Evolutionary conservation across 2,113 vertebrate species (phyloP), one percentile per base, ranked within the genome.

Genomic region (Nicator chloris): DNA sequence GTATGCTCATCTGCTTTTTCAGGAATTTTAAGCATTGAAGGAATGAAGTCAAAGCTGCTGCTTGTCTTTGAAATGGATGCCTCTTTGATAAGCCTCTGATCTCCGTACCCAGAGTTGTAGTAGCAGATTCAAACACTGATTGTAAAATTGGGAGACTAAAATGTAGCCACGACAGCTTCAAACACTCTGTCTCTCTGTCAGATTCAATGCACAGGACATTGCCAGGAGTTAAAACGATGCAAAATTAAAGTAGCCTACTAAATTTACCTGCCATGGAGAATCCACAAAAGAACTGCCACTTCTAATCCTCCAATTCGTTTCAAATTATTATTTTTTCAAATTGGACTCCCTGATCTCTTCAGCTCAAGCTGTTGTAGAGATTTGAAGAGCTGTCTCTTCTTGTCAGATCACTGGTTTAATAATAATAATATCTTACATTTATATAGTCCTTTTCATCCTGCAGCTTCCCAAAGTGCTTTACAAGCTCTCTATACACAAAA

Each of bases 211-310:
- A 88, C 95, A 96, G 96, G 95, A 93, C 88, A 90, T 95, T 96
- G 92, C 93, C 77, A 88, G 92, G 88, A 96, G 82, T 96, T 96
- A 93, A 96, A 97, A 95, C 39, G 94, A 93, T 93, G 90, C 93
- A 90, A 93, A 97, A 97, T 96, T 96, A 92, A 96, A 96, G 93
- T 96, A 96, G 93, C 94, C 92, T 96, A 94, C 96, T 97, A 96
- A 97, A 97, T 96, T 96, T 96, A 97, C 95, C 94, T 95, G 95
- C 92, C 94, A 84, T 60, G 95, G 96, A 90, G 95, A 95, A 94
- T 69, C 90, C 96, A 96, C 94, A 96, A 96, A 97, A 94, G 94
- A 96, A 83, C 95, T 96, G 92, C 94, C 96, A 97, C 92, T 97
- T 97, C 92, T 97, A 96, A 97, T 97, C 92, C 94, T 96, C 86